Evolutionary conservation across 2,797 vertebrate species (phyloP).

Genomic region (Luscinia luscinia): DNA sequence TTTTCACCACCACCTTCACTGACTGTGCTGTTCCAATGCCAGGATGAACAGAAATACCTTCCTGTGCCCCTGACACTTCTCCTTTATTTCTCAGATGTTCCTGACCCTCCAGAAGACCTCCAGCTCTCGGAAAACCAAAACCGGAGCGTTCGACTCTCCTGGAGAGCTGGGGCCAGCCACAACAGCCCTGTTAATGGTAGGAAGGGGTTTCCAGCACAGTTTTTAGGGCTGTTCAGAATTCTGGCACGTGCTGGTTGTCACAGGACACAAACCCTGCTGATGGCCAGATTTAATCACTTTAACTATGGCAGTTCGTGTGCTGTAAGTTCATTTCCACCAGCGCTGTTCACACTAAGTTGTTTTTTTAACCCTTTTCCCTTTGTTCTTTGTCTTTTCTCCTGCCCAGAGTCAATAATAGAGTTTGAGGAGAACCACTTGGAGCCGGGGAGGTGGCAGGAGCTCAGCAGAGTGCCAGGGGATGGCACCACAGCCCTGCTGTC

Average conservation of each 20-base stretch:
- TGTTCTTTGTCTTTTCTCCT: not conserved
- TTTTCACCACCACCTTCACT: not conserved
- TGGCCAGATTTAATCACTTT: not conserved
- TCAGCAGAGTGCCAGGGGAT: conserved; percentile 79
- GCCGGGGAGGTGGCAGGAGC: conserved; percentile 87
- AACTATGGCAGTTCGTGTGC: not conserved
- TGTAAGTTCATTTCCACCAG: not conserved
- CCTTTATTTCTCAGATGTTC: conserved; percentile 82
- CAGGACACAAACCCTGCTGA: not conserved
- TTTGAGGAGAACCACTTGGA: conserved; percentile 89
- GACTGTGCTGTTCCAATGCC: not conserved
- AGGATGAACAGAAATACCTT: not conserved
- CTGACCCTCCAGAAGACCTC: conserved; percentile 86
- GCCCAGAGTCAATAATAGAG: conserved; percentile 89
- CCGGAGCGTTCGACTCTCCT: conserved; percentile 87
- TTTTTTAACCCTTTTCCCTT: fast-evolving
- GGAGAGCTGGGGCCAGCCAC: conserved; percentile 88
- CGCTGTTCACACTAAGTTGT: fast-evolving
- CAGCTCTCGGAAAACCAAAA: conserved; percentile 85
- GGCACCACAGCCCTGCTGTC: conserved; percentile 77
- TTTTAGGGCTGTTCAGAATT: not conserved
- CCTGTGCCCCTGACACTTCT: not conserved
- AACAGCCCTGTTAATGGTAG: conserved; percentile 90
- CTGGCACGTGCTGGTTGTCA: not conserved
- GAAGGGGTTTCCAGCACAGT: not conserved